Conservation (phyloP, 2,113 vertebrate species). For the Isurus oxyrinchus region DNA sequence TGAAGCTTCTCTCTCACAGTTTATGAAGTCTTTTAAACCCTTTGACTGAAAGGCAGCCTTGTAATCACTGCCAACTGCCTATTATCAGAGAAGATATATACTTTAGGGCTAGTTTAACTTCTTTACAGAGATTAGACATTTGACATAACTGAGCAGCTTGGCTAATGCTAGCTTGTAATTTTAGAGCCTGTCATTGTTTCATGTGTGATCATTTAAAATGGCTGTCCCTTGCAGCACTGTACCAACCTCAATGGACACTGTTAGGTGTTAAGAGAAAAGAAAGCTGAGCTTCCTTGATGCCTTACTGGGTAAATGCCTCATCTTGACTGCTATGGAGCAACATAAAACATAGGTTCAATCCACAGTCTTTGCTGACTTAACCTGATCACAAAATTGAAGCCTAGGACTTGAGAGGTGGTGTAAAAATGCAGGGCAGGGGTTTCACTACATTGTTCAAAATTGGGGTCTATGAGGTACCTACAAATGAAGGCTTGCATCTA, state of each 20-base stretch:
- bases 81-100: conserved; percentile 33
- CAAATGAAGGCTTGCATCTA: neutral
- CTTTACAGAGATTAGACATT: conserved; percentile 22
- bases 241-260: neutral
- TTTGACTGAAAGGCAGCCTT: conserved; percentile 35
- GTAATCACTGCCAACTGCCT: conserved; percentile 29
- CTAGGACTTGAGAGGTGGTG: neutral
- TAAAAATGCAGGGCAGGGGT: neutral
- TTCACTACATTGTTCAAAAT: neutral
- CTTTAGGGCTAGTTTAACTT: conserved; percentile 35
- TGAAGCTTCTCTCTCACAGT: conserved; percentile 9
- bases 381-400: neutral
- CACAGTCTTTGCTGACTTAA: neutral
- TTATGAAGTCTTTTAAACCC: conserved; percentile 34
- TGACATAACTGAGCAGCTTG: conserved; percentile 2
- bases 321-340: neutral
- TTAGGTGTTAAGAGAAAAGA: neutral
- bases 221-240: conserved; percentile 24
- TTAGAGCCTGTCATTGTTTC: conserved; percentile 32
- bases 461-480: neutral
- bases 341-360: neutral
- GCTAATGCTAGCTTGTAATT: conserved; percentile 25
- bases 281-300: neutral
- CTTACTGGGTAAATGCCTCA: neutral
- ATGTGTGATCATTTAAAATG: conserved; percentile 29